These are phyloP conservation scores for Drosophila tanythrix DNA, from an alignment of 2,888 invertebrate genomes.

Conservation along the genomic window DNA sequence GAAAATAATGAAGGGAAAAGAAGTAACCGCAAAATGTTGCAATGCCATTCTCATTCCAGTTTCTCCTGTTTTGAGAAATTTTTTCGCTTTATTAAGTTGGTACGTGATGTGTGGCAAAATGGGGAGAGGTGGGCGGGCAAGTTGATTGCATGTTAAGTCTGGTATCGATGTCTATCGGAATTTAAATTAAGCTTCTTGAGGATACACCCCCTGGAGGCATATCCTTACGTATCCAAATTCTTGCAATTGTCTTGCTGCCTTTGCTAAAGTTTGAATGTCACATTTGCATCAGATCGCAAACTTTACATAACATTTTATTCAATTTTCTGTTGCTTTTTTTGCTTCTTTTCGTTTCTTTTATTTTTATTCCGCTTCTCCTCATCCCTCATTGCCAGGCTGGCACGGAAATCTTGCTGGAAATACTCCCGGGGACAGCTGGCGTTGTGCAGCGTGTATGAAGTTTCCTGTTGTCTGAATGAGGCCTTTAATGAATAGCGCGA, in stretches of 20 bases:
- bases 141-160: conserved; percentile 22
- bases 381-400: neutral
- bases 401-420: conserved; percentile 9
- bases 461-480: conserved; percentile 42
- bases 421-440: neutral
- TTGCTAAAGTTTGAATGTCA: conserved; percentile 29
- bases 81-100: neutral
- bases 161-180: conserved; percentile 21
- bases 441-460: conserved; percentile 31
- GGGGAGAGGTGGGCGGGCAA: neutral
- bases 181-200: conserved; percentile 13
- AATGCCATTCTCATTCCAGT: neutral
- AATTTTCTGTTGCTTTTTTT: conserved; percentile 24
- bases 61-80: neutral
- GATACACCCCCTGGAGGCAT: conserved; percentile 1
- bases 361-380: neutral
- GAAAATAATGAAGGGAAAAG: conserved; percentile 12
- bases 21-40: conserved; percentile 13
- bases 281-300: conserved; percentile 31
- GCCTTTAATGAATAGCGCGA: conserved; percentile 69
- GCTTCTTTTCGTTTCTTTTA: conserved; percentile 1
- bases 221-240: conserved; percentile 1
- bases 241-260: conserved; percentile 32
- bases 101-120: neutral
- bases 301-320: conserved; percentile 42